Evolutionary conservation across 2,797 vertebrate species (phyloP).

Genomic region (Prunella strophiata): DNA sequence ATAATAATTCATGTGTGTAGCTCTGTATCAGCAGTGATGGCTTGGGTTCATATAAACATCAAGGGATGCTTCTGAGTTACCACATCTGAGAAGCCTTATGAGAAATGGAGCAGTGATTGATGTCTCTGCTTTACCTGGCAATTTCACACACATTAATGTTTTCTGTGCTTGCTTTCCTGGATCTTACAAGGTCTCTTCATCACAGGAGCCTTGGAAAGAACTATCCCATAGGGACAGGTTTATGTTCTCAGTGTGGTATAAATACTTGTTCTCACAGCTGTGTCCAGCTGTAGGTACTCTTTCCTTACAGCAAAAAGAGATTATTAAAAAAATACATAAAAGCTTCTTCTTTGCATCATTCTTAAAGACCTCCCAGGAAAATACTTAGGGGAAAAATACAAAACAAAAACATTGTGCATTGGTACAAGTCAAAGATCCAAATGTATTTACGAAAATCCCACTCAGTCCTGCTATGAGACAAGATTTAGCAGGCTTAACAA

Average conservation of each 20-base stretch:
- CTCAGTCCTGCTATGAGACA: background rate
- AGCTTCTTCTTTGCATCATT: background rate
- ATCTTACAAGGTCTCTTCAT: background rate
- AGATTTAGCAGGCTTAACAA: slow-evolving; percentile 9
- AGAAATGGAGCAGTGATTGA: background rate
- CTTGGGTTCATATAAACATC: background rate
- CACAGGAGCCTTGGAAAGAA: background rate
- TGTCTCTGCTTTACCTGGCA: background rate
- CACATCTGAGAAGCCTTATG: background rate
- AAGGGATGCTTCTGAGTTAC: background rate
- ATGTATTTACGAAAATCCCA: background rate
- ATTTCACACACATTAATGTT: background rate
- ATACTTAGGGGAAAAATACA: background rate
- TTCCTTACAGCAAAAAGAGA: background rate
- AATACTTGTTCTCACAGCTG: background rate
- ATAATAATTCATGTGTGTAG: background rate
- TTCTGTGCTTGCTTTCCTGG: background rate
- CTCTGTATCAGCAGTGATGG: background rate
- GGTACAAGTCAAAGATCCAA: background rate
- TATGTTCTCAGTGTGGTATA: background rate
- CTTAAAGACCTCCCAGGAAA: background rate
- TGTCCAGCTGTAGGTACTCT: background rate
- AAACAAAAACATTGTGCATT: background rate
- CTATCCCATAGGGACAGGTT: background rate
- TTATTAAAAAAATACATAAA: background rate